phyloP scores from a whole-genome alignment of 2,113 vertebrate genomes.

The Ivindomyrus marchei region DNA sequence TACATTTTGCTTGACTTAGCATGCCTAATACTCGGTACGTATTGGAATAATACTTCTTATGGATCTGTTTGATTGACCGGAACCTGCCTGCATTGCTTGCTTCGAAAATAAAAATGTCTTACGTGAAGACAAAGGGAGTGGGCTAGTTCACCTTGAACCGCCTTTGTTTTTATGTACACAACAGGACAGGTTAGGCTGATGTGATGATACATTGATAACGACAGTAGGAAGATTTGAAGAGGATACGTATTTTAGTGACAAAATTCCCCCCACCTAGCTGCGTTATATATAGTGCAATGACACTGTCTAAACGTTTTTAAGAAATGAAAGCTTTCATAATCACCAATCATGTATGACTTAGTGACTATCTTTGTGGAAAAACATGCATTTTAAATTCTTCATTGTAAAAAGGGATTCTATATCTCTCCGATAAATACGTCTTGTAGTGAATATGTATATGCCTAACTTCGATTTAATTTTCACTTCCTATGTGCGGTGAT shows the following conservation, averaged over 20 bases:
- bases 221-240: neutral
- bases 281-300: neutral
- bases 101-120: neutral
- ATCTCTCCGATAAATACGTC: neutral
- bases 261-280: neutral
- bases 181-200: neutral
- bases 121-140: slow-evolving; percentile 15
- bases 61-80: neutral
- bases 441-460: neutral
- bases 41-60: neutral
- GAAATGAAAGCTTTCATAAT: neutral
- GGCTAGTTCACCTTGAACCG: neutral
- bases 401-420: neutral
- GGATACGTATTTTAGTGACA: neutral
- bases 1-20: slow-evolving; percentile 77
- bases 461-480: neutral
- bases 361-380: neutral
- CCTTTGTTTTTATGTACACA: neutral
- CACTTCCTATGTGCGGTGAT: neutral
- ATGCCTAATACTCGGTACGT: slow-evolving; percentile 83
- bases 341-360: neutral
- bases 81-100: neutral
- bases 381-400: neutral
- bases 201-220: neutral
- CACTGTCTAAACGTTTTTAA: neutral